Conservation (phyloP, 2,888 invertebrate species). For the Mimachlamys varia region DNA sequence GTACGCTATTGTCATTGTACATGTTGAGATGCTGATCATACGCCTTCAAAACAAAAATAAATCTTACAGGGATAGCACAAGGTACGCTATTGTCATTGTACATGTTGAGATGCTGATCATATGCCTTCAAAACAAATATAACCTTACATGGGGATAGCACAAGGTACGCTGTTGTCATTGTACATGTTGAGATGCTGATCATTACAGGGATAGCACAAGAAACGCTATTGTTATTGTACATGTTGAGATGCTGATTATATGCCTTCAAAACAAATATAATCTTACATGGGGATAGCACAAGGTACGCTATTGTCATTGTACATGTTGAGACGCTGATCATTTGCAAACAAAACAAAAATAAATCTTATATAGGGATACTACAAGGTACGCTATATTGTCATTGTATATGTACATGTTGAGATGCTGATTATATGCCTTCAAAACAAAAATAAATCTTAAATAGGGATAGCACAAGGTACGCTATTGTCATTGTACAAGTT, state of each 20-base stretch:
- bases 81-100: too few species aligned
- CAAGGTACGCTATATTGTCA: too few species aligned
- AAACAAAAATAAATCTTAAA: constrained; percentile 60
- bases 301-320: too few species aligned
- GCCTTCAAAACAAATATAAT: constrained; percentile 86
- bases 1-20: constrained; percentile 78
- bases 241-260: constrained; percentile 99
- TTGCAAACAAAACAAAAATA: constrained; percentile 87
- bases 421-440: constrained; percentile 98
- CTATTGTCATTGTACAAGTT: too few species aligned
- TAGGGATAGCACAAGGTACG: too few species aligned
- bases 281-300: too few species aligned
- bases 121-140: constrained; percentile 87
- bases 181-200: constrained; percentile 99
- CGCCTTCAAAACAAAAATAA: constrained; percentile 86
- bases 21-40: constrained; percentile 99
- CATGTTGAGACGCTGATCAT: constrained; percentile 99
- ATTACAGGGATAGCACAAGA: too few species aligned
- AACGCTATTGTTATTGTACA: too few species aligned
- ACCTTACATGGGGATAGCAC: too few species aligned
- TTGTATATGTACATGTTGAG: constrained; percentile 97
- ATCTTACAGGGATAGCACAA: too few species aligned
- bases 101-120: constrained; percentile 99
- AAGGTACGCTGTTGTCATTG: too few species aligned
- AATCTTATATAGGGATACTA: too few species aligned